Evolutionary conservation across 2,888 invertebrate species (phyloP), one percentile per base, ranked within the genome.

Genomic region (Ectemnius lituratus): DNA sequence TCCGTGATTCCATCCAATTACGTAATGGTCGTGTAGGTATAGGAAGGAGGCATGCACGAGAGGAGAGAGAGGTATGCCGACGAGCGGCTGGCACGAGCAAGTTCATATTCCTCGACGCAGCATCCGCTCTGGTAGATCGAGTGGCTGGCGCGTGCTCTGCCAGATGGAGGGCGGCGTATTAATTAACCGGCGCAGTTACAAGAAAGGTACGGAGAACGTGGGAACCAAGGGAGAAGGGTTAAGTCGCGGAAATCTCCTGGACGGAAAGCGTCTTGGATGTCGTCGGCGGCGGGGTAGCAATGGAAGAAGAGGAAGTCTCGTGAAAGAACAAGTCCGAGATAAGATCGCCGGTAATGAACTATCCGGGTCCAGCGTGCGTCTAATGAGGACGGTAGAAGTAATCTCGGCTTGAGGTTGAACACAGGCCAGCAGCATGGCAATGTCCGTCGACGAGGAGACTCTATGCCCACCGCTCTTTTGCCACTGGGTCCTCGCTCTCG

Each of bases 331-430:
- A 83, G 84, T 79, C 79, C 78, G 76, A 82, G 88, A 88, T 88
- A 89, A 88, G 87, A 88, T 89, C 86, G 82, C 78, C 71, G 82
- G 87, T 89, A 89, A 89, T 86, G 88, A 89, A 89, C 87, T 85
- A 85, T 85, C 86, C 82, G 67, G 73, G 76, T 80, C 78, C 81
- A 75, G 81, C 73, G 71, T 70, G 82, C 80, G 79, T 83, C 86
- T 88, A 89, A 89, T 87, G 88, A 89, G 88, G 83, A 81, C 78
- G 78, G 76, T 76, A 76, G 73, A 73, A 81, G 80, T 76, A 75
- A 85, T 84, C 81, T 78, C 76, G 77, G 72, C 64, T 70, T 65
- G 72, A 75, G 70, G 73, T 79, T 69, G 78, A 76, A 79, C 75
- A 75, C 77, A 73, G 37, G 37, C 37, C 37, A 37, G 37, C 37